These are phyloP conservation scores for Epinephelus malabaricus DNA, from an alignment of 2,797 vertebrate species.

Conservation along the genomic window DNA sequence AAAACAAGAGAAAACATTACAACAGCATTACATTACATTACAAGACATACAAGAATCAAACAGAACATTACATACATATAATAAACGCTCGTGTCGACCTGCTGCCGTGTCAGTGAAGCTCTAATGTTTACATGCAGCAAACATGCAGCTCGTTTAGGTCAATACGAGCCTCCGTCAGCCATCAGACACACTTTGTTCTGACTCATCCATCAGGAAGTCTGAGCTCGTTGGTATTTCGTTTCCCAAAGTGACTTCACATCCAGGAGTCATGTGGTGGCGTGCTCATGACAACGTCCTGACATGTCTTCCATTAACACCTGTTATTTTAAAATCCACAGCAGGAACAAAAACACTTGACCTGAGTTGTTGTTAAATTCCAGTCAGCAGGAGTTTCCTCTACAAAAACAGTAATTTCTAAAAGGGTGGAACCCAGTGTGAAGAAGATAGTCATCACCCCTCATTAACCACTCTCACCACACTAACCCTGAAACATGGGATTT, in stretches of 20 bases:
- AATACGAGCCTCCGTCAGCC: conserved; percentile 42
- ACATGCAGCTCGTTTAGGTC: conserved; percentile 42
- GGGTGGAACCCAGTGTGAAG: neutral
- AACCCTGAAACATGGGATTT: neutral
- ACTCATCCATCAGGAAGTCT: conserved; percentile 50
- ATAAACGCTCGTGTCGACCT: neutral
- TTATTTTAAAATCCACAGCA: conserved; percentile 53
- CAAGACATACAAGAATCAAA: too few species aligned
- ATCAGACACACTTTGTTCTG: conserved; percentile 45
- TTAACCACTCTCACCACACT: too few species aligned
- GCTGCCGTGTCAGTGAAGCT: conserved; percentile 12
- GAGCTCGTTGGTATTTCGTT: conserved; percentile 64
- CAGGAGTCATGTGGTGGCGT: conserved; percentile 56
- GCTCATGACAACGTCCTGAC: conserved; percentile 46
- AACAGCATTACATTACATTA: too few species aligned
- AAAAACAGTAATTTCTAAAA: conserved; percentile 59
- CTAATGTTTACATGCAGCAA: conserved; percentile 43
- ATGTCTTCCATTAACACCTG: conserved; percentile 30
- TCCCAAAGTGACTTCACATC: conserved; percentile 35
- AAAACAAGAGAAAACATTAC: too few species aligned
- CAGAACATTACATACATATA: too few species aligned
- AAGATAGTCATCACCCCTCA: conserved; percentile 6
- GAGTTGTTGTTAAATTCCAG: conserved; percentile 29
- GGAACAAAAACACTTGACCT: conserved; percentile 34
- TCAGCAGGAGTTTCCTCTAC: conserved; percentile 32